Conservation (phyloP, 2,888 invertebrate species). For the Tinea trinotella region DNA sequence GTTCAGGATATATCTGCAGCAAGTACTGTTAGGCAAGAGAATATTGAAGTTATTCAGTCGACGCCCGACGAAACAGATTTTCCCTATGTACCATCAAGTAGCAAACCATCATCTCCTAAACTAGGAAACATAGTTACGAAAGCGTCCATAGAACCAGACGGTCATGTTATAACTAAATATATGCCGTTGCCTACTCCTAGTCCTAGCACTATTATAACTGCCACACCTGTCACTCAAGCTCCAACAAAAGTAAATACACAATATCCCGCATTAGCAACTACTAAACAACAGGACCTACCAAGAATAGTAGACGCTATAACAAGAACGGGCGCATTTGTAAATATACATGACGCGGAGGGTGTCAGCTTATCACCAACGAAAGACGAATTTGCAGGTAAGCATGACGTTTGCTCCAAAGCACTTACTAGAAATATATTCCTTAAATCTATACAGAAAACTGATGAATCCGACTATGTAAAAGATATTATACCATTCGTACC, state of each 20-base stretch:
- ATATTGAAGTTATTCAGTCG: constrained; percentile 43
- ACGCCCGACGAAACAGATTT: constrained; percentile 55
- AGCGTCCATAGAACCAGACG: constrained; percentile 61
- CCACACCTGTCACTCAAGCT: constrained; percentile 56
- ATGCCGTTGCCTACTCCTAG: constrained; percentile 70
- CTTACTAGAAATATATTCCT: constrained; percentile 34
- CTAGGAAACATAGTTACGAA: constrained; percentile 76
- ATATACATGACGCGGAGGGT: constrained; percentile 77
- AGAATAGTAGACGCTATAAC: constrained; percentile 61
- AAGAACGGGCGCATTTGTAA: constrained; percentile 78
- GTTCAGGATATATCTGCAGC: constrained; percentile 76
- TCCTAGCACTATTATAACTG: constrained; percentile 76
- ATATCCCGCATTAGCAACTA: constrained; percentile 35
- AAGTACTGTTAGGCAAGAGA: constrained; percentile 52
- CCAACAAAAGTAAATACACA: constrained; percentile 31
- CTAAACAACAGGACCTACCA: constrained; percentile 49
- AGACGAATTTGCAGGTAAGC: constrained; percentile 81
- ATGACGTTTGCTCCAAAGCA: constrained; percentile 37
- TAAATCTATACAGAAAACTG: constrained; percentile 29
- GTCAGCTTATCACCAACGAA: constrained; percentile 73
- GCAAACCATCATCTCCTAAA: constrained; percentile 75
- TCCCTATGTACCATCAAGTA: constrained; percentile 50
- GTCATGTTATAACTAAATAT: constrained; percentile 67
- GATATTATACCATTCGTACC: constrained; percentile 58
- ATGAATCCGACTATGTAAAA: constrained; percentile 27